Evolutionary conservation across 2,113 vertebrate species (phyloP).

Genomic region (Rhagologus leucostigma): DNA sequence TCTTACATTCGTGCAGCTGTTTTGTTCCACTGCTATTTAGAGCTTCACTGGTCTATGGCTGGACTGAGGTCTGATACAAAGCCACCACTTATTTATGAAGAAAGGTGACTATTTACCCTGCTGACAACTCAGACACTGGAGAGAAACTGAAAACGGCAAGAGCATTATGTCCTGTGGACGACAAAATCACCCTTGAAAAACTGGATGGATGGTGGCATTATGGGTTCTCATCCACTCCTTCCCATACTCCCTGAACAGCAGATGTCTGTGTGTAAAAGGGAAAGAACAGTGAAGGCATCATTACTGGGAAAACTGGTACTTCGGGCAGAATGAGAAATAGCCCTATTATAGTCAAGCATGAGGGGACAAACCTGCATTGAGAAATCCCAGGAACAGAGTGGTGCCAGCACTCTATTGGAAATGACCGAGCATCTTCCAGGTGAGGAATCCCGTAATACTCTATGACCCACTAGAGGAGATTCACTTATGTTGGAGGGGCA

Average conservation of each 20-base stretch:
- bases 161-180: not conserved
- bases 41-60: not conserved
- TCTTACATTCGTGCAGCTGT: not conserved
- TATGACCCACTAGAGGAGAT: not conserved
- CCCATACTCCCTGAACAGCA: not conserved
- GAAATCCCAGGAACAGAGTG: not conserved
- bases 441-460: not conserved
- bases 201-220: not conserved
- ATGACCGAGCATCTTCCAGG: not conserved
- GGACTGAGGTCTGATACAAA: not conserved
- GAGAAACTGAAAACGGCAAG: not conserved
- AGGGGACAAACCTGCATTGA: not conserved
- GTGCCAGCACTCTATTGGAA: not conserved
- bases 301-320: not conserved
- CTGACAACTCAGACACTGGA: not conserved
- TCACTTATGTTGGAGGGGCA: not conserved
- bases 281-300: not conserved
- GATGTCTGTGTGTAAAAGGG: not conserved
- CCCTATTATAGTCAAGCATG: not conserved
- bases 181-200: not conserved
- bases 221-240: not conserved
- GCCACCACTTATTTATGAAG: not conserved
- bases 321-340: not conserved
- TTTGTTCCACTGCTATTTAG: not conserved
- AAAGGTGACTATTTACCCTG: conserved; percentile 12